Conservation (phyloP, 2,888 invertebrate genomes). For the Eupithecia dodoneata region DNA sequence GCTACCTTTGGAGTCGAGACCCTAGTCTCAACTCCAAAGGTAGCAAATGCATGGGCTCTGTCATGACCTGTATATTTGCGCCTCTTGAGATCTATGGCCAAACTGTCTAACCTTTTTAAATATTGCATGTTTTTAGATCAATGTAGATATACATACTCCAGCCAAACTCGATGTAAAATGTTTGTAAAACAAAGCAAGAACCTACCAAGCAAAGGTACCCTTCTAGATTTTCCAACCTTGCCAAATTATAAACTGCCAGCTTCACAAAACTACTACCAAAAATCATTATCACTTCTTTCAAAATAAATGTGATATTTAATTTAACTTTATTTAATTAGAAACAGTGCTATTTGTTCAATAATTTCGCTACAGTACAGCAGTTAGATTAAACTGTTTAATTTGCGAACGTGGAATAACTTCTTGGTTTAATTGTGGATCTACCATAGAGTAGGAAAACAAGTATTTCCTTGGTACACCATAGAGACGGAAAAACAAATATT, state of each 20-base stretch:
- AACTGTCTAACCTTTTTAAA: background rate
- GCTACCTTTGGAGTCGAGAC: too few species aligned
- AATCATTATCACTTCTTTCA: background rate
- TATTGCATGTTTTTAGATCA: background rate
- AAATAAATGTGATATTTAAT: background rate
- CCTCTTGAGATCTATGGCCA: too few species aligned
- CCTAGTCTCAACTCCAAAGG: too few species aligned
- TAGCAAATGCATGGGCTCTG: too few species aligned
- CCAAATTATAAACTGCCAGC: too few species aligned
- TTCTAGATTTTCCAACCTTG: too few species aligned
- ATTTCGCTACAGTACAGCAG: slow-evolving; percentile 33
- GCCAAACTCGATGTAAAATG: too few species aligned
- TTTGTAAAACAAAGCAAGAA: too few species aligned
- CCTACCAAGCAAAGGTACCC: too few species aligned
- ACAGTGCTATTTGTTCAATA: slow-evolving; percentile 26
- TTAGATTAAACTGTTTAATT: slow-evolving; percentile 45
- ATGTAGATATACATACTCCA: too few species aligned
- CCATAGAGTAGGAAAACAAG: slow-evolving; percentile 4
- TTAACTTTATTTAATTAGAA: slow-evolving; percentile 20
- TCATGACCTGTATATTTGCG: too few species aligned
- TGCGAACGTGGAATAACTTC: slow-evolving; percentile 41
- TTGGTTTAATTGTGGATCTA: slow-evolving; percentile 43
- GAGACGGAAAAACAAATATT: slow-evolving; percentile 8
- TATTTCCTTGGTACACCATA: background rate
- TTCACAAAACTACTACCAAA: background rate